Evolutionary conservation across 23 tunicate genomes (phyloP).

Genomic region (Pegea sp.): DNA sequence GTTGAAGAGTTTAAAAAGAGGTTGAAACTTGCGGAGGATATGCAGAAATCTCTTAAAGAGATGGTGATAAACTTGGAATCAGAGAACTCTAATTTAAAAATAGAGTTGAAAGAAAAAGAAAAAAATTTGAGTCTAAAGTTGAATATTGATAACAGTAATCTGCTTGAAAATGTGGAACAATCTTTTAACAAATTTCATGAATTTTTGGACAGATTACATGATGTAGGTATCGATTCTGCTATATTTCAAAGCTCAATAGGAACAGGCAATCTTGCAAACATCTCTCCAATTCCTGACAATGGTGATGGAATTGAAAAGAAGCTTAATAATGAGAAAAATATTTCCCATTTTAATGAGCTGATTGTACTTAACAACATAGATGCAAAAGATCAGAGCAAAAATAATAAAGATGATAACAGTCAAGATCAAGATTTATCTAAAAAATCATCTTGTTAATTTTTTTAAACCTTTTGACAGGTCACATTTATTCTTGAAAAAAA

Average conservation of each 20-base stretch:
- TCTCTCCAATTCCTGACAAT: no score
- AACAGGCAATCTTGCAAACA: no score
- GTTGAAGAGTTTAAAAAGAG: constrained; percentile 15
- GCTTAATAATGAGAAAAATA: no score
- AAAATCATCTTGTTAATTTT: no score
- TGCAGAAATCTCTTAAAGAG: constrained; percentile 16
- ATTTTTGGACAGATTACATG: constrained; percentile 38
- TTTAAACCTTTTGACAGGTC: no score
- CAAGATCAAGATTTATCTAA: no score
- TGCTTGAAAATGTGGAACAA: constrained; percentile 63
- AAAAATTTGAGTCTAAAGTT: constrained; percentile 29
- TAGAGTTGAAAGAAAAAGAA: constrained; percentile 10
- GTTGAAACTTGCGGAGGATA: constrained; percentile 13
- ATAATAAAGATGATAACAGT: no score
- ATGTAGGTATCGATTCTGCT: constrained; percentile 25
- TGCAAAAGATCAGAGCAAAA: no score
- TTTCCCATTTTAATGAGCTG: no score
- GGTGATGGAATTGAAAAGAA: no score
- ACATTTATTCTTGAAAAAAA: no score
- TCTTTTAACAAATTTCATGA: constrained; percentile 88
- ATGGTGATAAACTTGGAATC: constrained; percentile 21
- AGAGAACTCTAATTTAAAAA: constrained; percentile 46
- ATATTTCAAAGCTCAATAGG: not conserved
- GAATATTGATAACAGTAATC: constrained; percentile 39
- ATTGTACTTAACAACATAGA: no score